Evolutionary conservation across 2,797 vertebrate species (phyloP), one percentile per base, ranked within the genome.

Genomic region (Coregonus suidteri): DNA sequence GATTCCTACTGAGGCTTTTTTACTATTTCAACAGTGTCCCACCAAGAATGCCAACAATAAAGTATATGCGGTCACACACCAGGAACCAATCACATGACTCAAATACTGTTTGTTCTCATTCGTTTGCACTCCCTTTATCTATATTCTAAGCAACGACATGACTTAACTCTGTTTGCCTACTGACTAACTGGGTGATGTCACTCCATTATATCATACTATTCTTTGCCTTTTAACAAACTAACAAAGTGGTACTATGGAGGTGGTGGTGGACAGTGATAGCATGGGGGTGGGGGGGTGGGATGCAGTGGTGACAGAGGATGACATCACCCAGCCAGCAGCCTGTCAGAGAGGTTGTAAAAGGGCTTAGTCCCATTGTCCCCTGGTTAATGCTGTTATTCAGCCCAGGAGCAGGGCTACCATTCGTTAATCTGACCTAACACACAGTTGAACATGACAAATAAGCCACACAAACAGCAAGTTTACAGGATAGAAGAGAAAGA

Each of bases 361-460:
- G 84, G 89, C 87, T 91, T 89, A 88, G 1, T 81, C 87, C 92
- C 89, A 91, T 93, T 95, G 93, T 95, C 84, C 91, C 86, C 66
- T 64, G 80, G 81, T 92, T 94, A 94, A 95, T 94, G 88, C 92
- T 88, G 84, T 88, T 88, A 92, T 94, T 96, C 94, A 93, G 85
- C 71, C 82, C 73, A 18, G 88, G 85, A 90, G 93, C 89, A 88
- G 84, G 83, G 87, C 90, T 2, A 75, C 87, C 84, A 89, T 88
- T 90, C 76, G 87, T 90, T 95, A 93, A 94, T 95, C 94, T 94
- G 92, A 93, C 89, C 88, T 88, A 93, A 93, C 35, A 80, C 89
- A 85, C 86, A 87, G 89, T 91, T 62, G 18, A 85, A 92, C 87
- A 72, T 77, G 77, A 92, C 89, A 90, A 89, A 62, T 20, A 62